A percentile compares a stretch with the other conserved stretches of the same genome.
Conservation (phyloP, 2,113 vertebrate species). For the Mastomys coucha region DNA sequence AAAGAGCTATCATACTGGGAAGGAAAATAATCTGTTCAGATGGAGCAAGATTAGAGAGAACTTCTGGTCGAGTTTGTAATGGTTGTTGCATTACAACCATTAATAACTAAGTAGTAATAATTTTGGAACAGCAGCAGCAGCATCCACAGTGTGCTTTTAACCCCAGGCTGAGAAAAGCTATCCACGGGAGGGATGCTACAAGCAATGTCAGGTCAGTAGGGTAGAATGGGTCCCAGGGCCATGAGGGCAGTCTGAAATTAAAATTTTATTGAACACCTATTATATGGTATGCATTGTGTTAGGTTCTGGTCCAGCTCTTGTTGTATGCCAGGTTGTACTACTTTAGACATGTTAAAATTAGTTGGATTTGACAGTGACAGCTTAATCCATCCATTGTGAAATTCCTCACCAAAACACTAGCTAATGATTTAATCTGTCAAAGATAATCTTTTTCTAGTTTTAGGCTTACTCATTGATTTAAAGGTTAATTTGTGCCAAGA, state of each 20-base stretch:
- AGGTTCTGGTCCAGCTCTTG: background rate
- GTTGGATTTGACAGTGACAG: background rate
- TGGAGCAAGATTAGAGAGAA: background rate
- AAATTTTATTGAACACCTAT: background rate
- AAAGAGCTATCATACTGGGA: background rate
- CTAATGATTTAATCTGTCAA: conserved; percentile 48
- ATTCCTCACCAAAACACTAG: background rate
- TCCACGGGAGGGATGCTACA: background rate
- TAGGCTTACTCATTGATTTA: conserved; percentile 35
- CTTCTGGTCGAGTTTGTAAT: background rate
- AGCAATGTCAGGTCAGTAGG: background rate
- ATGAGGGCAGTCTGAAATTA: background rate
- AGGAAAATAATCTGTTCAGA: background rate
- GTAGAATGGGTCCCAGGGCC: background rate
- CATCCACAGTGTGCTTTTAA: background rate
- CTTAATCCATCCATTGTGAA: conserved; percentile 16
- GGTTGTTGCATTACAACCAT: too few species aligned
- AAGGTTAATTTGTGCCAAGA: background rate
- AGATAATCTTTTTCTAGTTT: background rate
- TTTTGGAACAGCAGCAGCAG: background rate
- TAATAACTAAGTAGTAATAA: too few species aligned
- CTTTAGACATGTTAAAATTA: background rate
- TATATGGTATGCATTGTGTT: background rate
- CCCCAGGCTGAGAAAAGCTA: background rate
- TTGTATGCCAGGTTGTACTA: background rate